Conservation (phyloP, 2,888 invertebrate species). For the Drosophila stalkeri region DNA sequence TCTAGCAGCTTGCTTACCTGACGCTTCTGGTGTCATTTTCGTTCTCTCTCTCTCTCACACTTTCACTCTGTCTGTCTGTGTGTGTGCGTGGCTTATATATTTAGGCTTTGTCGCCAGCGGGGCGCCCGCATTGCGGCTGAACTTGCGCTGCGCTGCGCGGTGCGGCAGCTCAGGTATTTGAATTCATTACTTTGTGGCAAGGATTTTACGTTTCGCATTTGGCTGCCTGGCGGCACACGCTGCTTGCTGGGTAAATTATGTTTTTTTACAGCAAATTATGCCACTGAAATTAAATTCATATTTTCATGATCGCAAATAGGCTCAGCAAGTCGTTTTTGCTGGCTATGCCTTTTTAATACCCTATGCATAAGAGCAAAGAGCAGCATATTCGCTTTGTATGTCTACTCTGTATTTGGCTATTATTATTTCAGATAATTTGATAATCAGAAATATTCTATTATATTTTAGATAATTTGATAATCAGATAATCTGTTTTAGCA, state of each 20-base stretch:
- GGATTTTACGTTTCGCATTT: constrained; percentile 59
- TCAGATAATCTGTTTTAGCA: neutral
- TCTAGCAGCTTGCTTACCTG: constrained; percentile 30
- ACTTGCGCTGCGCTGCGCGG: neutral
- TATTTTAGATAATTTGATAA: too few species aligned
- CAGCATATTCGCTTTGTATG: neutral
- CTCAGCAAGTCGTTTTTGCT: constrained; percentile 52
- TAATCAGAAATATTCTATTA: too few species aligned
- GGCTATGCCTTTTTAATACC: constrained; percentile 17
- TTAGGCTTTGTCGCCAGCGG: constrained; percentile 47
- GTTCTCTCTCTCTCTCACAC: neutral
- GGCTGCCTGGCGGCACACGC: constrained; percentile 41
- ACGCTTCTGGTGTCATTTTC: neutral
- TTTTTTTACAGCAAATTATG: constrained; percentile 64
- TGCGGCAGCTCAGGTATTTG: constrained; percentile 65
- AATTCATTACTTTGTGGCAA: constrained; percentile 73
- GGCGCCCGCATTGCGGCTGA: constrained; percentile 39
- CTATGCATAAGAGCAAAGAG: neutral
- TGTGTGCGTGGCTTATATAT: constrained; percentile 32
- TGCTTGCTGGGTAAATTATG: constrained; percentile 54
- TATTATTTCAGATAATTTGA: neutral
- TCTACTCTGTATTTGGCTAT: too few species aligned
- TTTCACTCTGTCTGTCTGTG: constrained; percentile 4
- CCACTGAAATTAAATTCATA: constrained; percentile 75
- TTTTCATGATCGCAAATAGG: constrained; percentile 78